phyloP scores from a whole-genome alignment of 2,797 vertebrate genomes.

The Psittacula derbiana region DNA sequence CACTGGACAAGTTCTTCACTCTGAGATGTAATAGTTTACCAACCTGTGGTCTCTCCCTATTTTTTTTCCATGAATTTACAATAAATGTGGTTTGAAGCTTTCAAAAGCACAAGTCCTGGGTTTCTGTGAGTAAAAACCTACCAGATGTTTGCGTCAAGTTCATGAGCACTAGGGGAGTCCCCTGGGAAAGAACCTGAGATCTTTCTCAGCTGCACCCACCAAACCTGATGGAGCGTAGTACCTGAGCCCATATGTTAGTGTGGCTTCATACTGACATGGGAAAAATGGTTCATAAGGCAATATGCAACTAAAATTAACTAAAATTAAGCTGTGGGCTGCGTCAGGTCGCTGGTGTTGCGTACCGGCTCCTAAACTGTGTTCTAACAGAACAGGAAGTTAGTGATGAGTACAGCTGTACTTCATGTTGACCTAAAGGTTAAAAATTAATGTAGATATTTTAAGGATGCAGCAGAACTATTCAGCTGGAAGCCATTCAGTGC shows the following conservation, averaged over 20 bases:
- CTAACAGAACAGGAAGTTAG: neutral
- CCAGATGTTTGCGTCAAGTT: neutral
- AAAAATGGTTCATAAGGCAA: neutral
- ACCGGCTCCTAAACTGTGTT: neutral
- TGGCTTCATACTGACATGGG: neutral
- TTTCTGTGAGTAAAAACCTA: slow-evolving; percentile 51
- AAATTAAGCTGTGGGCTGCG: neutral
- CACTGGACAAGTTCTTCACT: slow-evolving; percentile 58
- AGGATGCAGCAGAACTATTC: neutral
- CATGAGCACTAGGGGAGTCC: neutral
- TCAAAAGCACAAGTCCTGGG: slow-evolving; percentile 28
- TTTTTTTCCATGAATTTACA: slow-evolving; percentile 53
- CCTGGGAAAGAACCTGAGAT: neutral
- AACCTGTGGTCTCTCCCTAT: slow-evolving; percentile 60
- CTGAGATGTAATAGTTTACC: slow-evolving; percentile 60
- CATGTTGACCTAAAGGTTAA: neutral
- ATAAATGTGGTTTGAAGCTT: slow-evolving; percentile 73
- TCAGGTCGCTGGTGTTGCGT: neutral
- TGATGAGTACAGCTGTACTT: neutral
- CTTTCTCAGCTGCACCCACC: neutral
- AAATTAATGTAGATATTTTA: neutral
- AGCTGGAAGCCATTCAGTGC: neutral
- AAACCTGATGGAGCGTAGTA: neutral
- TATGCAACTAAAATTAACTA: neutral
- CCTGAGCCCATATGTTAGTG: neutral